Conservation (phyloP, 2,797 vertebrate genomes). For the Carcharodon carcharias region DNA sequence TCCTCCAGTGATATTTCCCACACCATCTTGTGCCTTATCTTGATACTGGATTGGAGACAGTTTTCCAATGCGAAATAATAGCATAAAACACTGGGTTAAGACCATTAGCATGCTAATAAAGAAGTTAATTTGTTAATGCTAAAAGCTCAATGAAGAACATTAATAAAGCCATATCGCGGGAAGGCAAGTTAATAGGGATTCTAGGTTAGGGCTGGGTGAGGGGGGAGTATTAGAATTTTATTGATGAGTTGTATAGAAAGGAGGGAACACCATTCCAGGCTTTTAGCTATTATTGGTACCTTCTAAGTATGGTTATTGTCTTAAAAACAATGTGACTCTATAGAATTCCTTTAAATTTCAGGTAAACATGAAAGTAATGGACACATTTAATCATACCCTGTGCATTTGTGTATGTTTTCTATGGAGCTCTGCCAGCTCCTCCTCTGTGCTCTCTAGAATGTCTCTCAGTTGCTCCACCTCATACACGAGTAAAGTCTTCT, state of each 20-base stretch:
- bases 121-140: neutral
- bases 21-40: neutral
- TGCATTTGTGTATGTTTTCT: neutral
- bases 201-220: neutral
- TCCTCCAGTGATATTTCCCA: neutral
- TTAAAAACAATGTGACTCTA: neutral
- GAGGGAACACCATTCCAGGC: neutral
- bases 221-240: neutral
- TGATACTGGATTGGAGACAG: neutral
- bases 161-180: neutral
- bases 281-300: neutral
- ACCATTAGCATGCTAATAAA: neutral
- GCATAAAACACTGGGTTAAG: neutral
- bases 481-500: conserved; percentile 5
- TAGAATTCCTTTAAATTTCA: neutral
- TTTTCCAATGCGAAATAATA: neutral
- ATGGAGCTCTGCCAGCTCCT: conserved; percentile 27
- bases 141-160: neutral
- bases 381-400: neutral
- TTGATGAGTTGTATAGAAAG: neutral
- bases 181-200: neutral
- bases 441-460: conserved; percentile 2
- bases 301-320: neutral
- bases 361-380: neutral
- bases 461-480: conserved; percentile 22